A percentile compares a stretch with the other conserved stretches of the same genome.
These are phyloP conservation scores for Chaetoderma sp. DNA, from an alignment of 2,888 invertebrate species.

Conservation along the genomic window DNA sequence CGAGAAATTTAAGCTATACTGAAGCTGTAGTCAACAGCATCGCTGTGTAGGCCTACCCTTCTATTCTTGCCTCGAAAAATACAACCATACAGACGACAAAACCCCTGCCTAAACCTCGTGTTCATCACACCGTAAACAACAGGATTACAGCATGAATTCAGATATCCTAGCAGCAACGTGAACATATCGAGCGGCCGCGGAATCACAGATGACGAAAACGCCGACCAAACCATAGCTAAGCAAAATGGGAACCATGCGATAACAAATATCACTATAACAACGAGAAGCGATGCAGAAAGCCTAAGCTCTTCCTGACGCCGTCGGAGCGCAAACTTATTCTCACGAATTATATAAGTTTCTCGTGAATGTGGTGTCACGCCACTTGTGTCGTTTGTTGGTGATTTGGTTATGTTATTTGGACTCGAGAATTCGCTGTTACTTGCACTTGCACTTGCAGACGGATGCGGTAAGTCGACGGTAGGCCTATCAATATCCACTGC, in stretches of 20 bases:
- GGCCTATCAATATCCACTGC: too few relatives aligned
- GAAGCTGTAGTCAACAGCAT: too few relatives aligned
- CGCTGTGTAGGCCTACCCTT: too few relatives aligned
- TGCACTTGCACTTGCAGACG: background rate
- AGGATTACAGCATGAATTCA: constrained; percentile 59
- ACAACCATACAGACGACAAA: constrained; percentile 32
- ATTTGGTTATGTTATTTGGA: background rate
- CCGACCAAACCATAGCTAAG: constrained; percentile 55
- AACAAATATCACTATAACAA: constrained; percentile 55
- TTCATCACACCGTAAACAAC: constrained; percentile 62
- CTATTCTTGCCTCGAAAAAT: too few relatives aligned
- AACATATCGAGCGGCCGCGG: constrained; percentile 50
- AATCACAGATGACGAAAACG: constrained; percentile 36
- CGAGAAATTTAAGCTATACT: too few relatives aligned
- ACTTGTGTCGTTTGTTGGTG: too few relatives aligned
- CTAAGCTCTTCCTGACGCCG: constrained; percentile 45
- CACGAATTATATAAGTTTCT: background rate
- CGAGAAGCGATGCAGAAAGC: constrained; percentile 46
- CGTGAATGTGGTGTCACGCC: too few relatives aligned
- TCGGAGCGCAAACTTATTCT: background rate
- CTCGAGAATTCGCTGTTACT: too few relatives aligned
- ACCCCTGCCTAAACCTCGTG: constrained; percentile 49
- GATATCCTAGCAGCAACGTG: constrained; percentile 57
- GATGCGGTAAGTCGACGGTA: background rate
- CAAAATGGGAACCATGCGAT: constrained; percentile 63